phyloP scores from a whole-genome alignment of 2,888 invertebrate genomes.

The Cordilura impudica region DNA sequence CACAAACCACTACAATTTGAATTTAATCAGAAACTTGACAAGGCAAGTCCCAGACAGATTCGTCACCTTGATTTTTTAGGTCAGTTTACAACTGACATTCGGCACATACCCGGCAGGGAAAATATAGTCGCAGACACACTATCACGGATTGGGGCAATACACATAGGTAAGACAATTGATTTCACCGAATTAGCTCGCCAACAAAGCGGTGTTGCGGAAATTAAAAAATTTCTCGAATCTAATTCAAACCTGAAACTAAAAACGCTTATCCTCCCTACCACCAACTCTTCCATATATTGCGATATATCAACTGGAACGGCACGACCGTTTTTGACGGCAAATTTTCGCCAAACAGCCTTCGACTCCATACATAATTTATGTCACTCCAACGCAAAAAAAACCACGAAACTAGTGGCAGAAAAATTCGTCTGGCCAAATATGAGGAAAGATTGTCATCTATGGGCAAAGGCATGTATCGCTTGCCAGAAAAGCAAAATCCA shows the following conservation, averaged over 20 bases:
- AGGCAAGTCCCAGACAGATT: slow-evolving; percentile 42
- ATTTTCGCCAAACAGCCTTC: slow-evolving; percentile 34
- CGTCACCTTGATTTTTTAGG: too few relatives aligned
- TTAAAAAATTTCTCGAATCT: neutral
- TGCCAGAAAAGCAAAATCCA: slow-evolving; percentile 41
- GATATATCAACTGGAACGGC: neutral
- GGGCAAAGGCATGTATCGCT: too few relatives aligned
- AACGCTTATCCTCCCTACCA: neutral
- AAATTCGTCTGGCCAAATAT: slow-evolving; percentile 17
- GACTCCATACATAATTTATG: too few relatives aligned
- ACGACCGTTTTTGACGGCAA: neutral
- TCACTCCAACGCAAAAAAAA: neutral
- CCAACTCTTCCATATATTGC: too few relatives aligned
- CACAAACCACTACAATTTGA: slow-evolving; percentile 40
- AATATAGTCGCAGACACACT: slow-evolving; percentile 35
- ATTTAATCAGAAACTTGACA: slow-evolving; percentile 45
- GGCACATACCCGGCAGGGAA: slow-evolving; percentile 4
- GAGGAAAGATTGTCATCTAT: too few relatives aligned
- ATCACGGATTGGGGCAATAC: slow-evolving; percentile 16
- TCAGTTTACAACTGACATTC: slow-evolving; percentile 35
- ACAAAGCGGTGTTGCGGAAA: neutral
- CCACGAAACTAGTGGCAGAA: neutral
- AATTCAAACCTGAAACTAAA: neutral
- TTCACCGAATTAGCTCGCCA: neutral
- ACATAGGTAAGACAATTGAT: neutral